These are phyloP conservation scores for Eupithecia pulchellata DNA, from an alignment of 2,888 invertebrate species.

Conservation along the genomic window DNA sequence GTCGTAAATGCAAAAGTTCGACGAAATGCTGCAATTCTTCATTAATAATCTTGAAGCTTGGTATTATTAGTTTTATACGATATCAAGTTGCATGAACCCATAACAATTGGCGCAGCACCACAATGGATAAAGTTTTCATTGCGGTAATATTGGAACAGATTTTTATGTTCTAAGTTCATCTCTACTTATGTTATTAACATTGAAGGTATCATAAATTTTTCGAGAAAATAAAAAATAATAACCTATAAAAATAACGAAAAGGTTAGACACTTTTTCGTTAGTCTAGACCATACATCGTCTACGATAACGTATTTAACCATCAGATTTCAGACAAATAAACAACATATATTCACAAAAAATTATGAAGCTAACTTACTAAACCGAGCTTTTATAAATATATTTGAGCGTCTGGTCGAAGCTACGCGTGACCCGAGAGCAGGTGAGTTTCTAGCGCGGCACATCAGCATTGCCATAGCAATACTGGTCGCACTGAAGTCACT, in stretches of 20 bases:
- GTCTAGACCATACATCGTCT: background rate
- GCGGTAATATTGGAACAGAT: background rate
- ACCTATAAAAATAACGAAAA: background rate
- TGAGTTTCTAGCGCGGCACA: no score
- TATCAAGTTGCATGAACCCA: slow-evolving; percentile 1
- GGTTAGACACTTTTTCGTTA: no score
- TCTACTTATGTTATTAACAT: background rate
- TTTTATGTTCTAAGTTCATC: background rate
- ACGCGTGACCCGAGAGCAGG: no score
- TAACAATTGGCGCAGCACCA: background rate
- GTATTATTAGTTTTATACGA: background rate
- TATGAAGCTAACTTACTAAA: no score
- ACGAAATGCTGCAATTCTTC: background rate
- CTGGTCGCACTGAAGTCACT: no score
- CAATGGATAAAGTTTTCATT: background rate
- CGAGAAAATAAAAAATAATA: background rate
- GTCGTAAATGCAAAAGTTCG: background rate
- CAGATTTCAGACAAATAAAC: background rate
- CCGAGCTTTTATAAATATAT: no score
- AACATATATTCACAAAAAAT: no score
- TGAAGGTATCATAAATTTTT: background rate
- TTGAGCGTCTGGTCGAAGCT: no score
- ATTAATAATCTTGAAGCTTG: no score
- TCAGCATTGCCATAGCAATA: no score
- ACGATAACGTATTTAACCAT: background rate